A percentile compares a stretch with the other conserved stretches of the same genome.
phyloP scores from a whole-genome alignment of 2,888 invertebrate species.

The Cantharis nigra region DNA sequence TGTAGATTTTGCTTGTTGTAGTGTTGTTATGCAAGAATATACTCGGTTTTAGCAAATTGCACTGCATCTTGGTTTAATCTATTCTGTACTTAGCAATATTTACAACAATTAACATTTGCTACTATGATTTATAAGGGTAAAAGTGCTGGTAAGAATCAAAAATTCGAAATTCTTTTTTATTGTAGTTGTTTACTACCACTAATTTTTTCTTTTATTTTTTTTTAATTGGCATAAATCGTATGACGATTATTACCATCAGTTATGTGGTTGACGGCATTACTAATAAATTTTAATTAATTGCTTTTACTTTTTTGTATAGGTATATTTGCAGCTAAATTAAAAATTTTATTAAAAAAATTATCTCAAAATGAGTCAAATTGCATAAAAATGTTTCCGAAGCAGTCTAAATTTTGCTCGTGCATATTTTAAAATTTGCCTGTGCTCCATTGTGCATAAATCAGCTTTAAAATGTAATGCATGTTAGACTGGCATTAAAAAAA shows the following conservation, averaged over 20 bases:
- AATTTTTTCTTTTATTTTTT: background rate
- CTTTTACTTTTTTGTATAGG: background rate
- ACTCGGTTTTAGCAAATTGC: background rate
- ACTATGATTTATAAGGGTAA: conserved; percentile 18
- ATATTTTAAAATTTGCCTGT: background rate
- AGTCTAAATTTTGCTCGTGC: background rate
- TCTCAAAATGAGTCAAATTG: background rate
- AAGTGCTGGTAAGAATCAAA: conserved; percentile 29
- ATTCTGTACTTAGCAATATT: background rate
- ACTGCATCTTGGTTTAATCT: background rate
- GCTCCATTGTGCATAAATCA: background rate
- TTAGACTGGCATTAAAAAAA: background rate
- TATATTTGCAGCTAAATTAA: conserved; percentile 11
- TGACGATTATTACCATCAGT: conserved; percentile 6
- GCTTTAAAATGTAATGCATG: background rate
- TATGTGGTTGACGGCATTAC: conserved; percentile 2
- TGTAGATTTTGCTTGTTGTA: conserved; percentile 21
- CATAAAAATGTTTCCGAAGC: background rate
- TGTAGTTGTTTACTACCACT: background rate
- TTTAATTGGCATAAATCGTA: conserved; percentile 5
- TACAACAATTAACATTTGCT: conserved; percentile 15
- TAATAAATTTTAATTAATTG: conserved; percentile 11
- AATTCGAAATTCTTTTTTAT: background rate
- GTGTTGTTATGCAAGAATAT: conserved; percentile 3
- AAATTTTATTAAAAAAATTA: background rate